Evolutionary conservation across 2,113 vertebrate species (phyloP), one percentile per base, ranked within the genome.

Genomic region (Felis chaus): DNA sequence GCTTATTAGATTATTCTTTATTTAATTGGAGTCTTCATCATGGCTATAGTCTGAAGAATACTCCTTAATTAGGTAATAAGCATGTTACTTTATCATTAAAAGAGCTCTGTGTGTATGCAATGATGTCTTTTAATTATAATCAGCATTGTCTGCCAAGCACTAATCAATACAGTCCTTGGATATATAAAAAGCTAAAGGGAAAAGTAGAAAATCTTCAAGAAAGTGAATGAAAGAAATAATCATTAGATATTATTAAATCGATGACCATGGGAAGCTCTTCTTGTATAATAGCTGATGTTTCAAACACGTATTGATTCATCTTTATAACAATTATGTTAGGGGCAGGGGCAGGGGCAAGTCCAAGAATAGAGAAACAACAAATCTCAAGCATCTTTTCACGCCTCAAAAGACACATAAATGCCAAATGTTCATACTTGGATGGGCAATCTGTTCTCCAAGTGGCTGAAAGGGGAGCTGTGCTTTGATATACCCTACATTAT

Each of bases 271-370:
- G 97, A 97, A 97, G 85, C 92, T 98, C 91, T 98, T 98, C 89
- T 98, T 95, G 83, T 94, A 61, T 95, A 97, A 97, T n/a, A 78
- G 86, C 69, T 94, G 98, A 48, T 96, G 90, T 98, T 98, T 98
- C 98, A 98, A 98, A 98, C 79, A 94, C 29, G 95, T 98, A 99
- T 98, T 98, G 98, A 99, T 98, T 98, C 90, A 87, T 81, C 96
- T 97, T 98, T 98, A 83, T 97, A 98, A 97, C 97, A 98, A 96
- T 98, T 98, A 98, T 33, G 27, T 61, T 97, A 90, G 89, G 97
- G 95, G 88, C 94, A 97, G 39, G 19, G 89, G 91, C 82, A 97
- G 13, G 25, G 16, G 16, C 36, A 66, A 41, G 93, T 48, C 36
- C 94, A 97, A 14, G 23, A 98, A 93, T 36, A 92, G 21, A 74